Evolutionary conservation across 2,113 vertebrate species (phyloP).

Genomic region (Prunella fulvescens): DNA sequence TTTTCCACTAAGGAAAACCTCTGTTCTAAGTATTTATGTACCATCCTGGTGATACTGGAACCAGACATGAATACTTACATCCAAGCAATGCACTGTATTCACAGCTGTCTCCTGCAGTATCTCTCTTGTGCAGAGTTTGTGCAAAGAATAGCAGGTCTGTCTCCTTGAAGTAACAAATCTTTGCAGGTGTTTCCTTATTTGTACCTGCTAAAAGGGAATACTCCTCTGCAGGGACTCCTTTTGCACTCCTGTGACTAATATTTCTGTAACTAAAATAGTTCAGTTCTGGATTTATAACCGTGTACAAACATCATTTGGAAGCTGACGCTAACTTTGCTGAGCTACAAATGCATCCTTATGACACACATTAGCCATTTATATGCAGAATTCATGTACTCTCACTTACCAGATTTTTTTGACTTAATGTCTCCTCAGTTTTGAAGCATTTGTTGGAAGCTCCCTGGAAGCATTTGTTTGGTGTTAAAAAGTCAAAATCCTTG

Average conservation of each 20-base stretch:
- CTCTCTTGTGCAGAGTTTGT: conserved; percentile 73
- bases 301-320: conserved; percentile 58
- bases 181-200: conserved; percentile 69
- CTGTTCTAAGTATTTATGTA: conserved; percentile 68
- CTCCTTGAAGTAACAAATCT: conserved; percentile 74
- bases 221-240: conserved; percentile 74
- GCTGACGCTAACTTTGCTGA: conserved; percentile 62
- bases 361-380: conserved; percentile 55
- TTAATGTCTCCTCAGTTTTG: conserved; percentile 15
- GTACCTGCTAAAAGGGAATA: conserved; percentile 72
- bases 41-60: conserved; percentile 77
- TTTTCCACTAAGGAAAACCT: conserved; percentile 86
- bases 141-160: conserved; percentile 67
- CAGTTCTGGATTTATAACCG: conserved; percentile 63
- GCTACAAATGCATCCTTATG: conserved; percentile 64
- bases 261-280: conserved; percentile 66
- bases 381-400: conserved; percentile 32
- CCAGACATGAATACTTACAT: conserved; percentile 72
- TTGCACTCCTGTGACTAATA: conserved; percentile 76
- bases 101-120: conserved; percentile 67
- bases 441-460: not conserved
- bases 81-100: conserved; percentile 77
- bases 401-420: conserved; percentile 19
- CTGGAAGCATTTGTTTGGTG: conserved; percentile 24
- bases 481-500: not conserved